Base-by-base conservation (phyloP, 1,140 invertebrate genomes). In the Lerema accius region DNA sequence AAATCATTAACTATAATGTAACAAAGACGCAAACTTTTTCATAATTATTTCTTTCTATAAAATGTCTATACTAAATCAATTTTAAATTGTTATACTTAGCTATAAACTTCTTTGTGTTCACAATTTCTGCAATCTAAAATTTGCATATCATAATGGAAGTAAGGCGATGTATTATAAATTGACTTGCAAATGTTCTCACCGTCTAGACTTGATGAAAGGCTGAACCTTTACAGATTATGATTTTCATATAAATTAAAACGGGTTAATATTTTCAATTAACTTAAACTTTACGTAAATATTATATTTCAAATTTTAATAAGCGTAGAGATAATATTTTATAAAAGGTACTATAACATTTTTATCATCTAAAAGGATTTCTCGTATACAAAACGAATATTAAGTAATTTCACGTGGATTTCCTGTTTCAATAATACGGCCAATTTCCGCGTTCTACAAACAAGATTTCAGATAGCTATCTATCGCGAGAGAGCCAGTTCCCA, bases 131-230 rank as follows among this genome's bases (percentile, higher is more conserved):
- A 55, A 55, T 42, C 50, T 55, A 7, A 55, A 55, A 55, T 55
- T 55, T 55, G 17, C 50, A 55, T 55, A 42, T 55, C 42, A 11
- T 55, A 42, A 55, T 55, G 37, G 37, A 42, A 42, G 14, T 13
- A 55, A 55, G 23, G 37, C 37, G 50, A 55, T 55, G 51, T 42
- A 42, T 55, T 13, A 37, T 28, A 42, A 55, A 55, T 55, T 55
- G 51, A 55, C 51, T 55, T 56, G 51, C 51, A 56, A 56, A 56
- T 56, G 39, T 56, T 43, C 26, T 42, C 23, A 26, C 23, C 51
- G 17, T 43, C 51, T 43, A 43, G 51, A 43, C 37, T 42, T 55
- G 19, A 53, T 53, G 51, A 56, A 55, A 10, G 39, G 4, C 51
- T 28, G 19, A n/a, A 19, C n/a, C 42, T 45, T 45, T 45, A 19